These are phyloP conservation scores for Cephus rjabovi DNA, from an alignment of 2,888 invertebrate species.

Conservation along the genomic window DNA sequence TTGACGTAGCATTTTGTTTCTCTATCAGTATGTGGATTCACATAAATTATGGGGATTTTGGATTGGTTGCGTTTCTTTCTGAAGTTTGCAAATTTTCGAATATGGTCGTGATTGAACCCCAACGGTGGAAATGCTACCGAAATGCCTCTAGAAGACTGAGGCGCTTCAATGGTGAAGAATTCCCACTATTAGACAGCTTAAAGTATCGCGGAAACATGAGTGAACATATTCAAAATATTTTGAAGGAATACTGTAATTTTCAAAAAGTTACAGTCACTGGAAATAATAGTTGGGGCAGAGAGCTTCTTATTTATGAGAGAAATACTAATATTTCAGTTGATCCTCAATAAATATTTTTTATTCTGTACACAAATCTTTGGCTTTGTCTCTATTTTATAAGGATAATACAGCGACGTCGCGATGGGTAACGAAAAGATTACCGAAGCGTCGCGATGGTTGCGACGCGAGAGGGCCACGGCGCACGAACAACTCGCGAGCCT, in stretches of 20 bases:
- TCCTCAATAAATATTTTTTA: not conserved
- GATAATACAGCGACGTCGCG: not conserved
- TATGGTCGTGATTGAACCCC: conserved; percentile 81
- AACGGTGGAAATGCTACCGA: conserved; percentile 87
- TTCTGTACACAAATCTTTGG: not conserved
- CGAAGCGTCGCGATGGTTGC: conserved; percentile 7
- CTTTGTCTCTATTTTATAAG: not conserved
- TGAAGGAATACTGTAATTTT: conserved; percentile 67
- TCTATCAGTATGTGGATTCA: conserved; percentile 94
- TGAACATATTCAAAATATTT: conserved; percentile 71
- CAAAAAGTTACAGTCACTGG: conserved; percentile 71
- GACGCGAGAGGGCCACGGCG: conserved; percentile 40
- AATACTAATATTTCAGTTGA: not conserved
- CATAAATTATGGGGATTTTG: conserved; percentile 83
- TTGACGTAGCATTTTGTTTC: conserved; percentile 81
- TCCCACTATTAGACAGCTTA: conserved; percentile 73
- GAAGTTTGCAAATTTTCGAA: conserved; percentile 70
- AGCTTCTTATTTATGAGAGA: conserved; percentile 73
- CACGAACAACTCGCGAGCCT: conserved; percentile 14
- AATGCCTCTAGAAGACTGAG: conserved; percentile 80
- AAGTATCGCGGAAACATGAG: conserved; percentile 74
- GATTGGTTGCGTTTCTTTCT: conserved; percentile 74
- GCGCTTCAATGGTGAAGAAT: conserved; percentile 71
- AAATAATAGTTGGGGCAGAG: conserved; percentile 78
- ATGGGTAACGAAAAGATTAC: conserved; percentile 23